Percentiles rank a stretch among this genome's conserved stretches.
These are phyloP conservation scores for Alfaro cultratus DNA, from an alignment of 2,797 vertebrate genomes.

Conservation along the genomic window DNA sequence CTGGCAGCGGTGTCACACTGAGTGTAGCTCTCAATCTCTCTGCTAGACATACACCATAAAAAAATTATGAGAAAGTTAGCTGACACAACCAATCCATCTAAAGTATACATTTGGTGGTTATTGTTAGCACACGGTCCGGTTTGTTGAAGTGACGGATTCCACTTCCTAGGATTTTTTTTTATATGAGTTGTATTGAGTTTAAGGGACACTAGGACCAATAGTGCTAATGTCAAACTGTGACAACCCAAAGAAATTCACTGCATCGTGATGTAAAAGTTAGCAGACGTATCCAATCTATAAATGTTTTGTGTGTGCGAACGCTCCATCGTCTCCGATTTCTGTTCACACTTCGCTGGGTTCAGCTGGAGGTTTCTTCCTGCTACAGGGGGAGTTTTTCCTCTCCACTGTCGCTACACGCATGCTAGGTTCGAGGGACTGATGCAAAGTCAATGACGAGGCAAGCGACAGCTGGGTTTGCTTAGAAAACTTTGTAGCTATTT, in stretches of 20 bases:
- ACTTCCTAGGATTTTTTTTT: not conserved
- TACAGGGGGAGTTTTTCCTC: not conserved
- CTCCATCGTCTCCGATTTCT: not conserved
- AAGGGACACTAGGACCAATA: not conserved
- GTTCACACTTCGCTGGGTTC: not conserved
- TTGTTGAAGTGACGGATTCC: not conserved
- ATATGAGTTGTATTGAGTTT: not conserved
- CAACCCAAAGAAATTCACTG: not conserved
- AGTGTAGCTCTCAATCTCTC: conserved; percentile 26
- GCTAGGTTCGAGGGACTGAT: not conserved
- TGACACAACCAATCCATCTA: not conserved
- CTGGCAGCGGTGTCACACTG: conserved; percentile 44
- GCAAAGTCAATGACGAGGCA: not conserved
- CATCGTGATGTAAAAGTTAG: not conserved
- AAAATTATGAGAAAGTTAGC: conserved; percentile 37
- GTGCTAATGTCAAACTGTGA: not conserved
- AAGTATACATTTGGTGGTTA: not conserved
- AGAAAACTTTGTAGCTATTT: not conserved
- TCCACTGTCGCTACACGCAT: not conserved
- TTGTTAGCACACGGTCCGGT: not conserved
- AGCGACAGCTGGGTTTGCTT: not conserved
- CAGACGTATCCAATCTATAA: not conserved
- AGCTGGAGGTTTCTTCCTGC: not conserved
- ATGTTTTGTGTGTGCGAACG: not conserved
- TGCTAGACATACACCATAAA: conserved; percentile 29